Conservation (phyloP, 2,797 vertebrate species). For the Tachyglossus aculeatus region DNA sequence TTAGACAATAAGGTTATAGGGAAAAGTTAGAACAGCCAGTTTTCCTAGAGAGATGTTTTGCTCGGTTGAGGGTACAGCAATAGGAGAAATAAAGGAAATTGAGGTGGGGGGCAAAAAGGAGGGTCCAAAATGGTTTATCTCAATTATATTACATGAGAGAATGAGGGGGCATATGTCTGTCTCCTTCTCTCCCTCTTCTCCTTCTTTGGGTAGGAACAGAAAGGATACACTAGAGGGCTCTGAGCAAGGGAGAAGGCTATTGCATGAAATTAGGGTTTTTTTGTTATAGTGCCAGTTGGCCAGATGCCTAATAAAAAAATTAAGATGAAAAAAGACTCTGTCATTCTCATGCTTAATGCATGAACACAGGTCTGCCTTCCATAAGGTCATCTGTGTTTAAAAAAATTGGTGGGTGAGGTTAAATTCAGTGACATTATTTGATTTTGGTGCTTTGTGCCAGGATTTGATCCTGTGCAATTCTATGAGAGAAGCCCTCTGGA, state of each 20-base stretch:
- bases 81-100: background rate
- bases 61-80: no score
- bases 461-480: background rate
- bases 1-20: no score
- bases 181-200: background rate
- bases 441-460: background rate
- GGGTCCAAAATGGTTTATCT: background rate
- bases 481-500: background rate
- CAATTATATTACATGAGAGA: background rate
- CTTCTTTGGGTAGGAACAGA: background rate
- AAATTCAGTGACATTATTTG: no score
- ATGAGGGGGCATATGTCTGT: background rate
- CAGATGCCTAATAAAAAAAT: slow-evolving; percentile 39
- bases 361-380: slow-evolving; percentile 14
- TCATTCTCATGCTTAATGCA: slow-evolving; percentile 19
- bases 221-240: background rate
- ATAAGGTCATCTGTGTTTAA: background rate
- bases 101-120: background rate
- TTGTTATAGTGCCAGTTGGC: slow-evolving; percentile 43
- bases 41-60: no score
- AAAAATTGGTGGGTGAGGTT: background rate
- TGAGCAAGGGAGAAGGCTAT: background rate
- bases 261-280: slow-evolving; percentile 23
- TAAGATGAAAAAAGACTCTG: slow-evolving; percentile 18
- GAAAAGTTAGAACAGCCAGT: no score